Evolutionary conservation across 2,888 invertebrate species (phyloP), one percentile per base, ranked within the genome.

Genomic region (Seira sanloemensis): DNA sequence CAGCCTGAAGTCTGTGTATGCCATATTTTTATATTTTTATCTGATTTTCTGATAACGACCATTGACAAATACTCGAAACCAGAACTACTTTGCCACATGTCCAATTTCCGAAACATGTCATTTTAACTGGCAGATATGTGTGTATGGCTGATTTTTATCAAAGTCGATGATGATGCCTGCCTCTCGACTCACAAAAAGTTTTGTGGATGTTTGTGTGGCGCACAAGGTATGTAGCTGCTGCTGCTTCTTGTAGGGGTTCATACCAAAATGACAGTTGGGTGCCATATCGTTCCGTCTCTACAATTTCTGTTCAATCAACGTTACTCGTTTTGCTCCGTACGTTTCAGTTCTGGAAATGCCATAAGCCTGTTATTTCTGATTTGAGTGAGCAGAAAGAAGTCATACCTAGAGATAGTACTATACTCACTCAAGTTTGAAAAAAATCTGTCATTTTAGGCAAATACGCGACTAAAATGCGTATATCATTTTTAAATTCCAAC

Each of bases 81-180:
- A 25, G 25, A 75, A 67, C 46, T 26, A 27, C 26, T 58, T 4
- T 58, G 58, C 75, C 23, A 21, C 75, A 66, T 26, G 75, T 78
- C 62, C 68, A 78, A 78, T 78, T 78, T 78, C 77, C 77, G 77
- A 27, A 78, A 78, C 69, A 26, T 78, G 77, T 78, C 77, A 69
- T 78, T 78, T 66, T 58, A 66, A 78, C 68, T 58, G 68, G 54
- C 77, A 69, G 69, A 58, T 69, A 27, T 67, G 62, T n/a, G n/a
- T 37, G 37, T 37, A 37, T 58, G 58, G 58, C n/a, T 58, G 58
- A 58, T 58, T 58, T 58, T 58, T 58, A 58, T 58, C 58, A 18
- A 18, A 58, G 58, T 58, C n/a, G 58, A 58, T 58, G 58, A 58
- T 58, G 58, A 4, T 58, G 58, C 58, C 58, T 16, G 37, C 4